phyloP scores from a whole-genome alignment of 2,113 vertebrate species.

The Eretmochelys imbricata region DNA sequence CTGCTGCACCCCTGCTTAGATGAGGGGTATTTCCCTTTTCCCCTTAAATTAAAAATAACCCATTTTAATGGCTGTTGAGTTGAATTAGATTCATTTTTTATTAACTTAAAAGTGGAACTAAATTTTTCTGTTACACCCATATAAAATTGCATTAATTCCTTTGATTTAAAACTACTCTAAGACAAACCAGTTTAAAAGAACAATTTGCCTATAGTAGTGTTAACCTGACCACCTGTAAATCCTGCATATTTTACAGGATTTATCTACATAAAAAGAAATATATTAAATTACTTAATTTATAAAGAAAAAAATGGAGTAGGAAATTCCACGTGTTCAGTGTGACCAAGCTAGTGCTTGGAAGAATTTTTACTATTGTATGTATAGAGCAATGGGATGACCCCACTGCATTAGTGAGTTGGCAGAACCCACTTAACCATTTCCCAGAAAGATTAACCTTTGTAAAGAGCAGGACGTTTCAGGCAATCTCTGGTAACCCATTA shows the following conservation, averaged over 20 bases:
- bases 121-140: background rate
- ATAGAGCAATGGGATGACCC: background rate
- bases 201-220: background rate
- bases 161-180: background rate
- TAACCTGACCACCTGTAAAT: background rate
- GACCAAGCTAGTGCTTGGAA: background rate
- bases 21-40: background rate
- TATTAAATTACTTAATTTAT: background rate
- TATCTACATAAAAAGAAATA: background rate
- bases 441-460: rapidly evolving
- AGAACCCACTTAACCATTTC: background rate
- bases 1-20: background rate
- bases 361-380: background rate
- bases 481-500: background rate
- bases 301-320: background rate
- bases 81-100: background rate
- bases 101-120: background rate
- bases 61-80: background rate
- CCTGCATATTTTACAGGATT: background rate
- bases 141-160: background rate
- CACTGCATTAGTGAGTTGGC: background rate
- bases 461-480: background rate
- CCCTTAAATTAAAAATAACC: too few species aligned
- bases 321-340: background rate
- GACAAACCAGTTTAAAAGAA: background rate